Percentiles rank a stretch among this genome's conserved stretches.
phyloP scores from a whole-genome alignment of 2,113 vertebrate species.

The Ictalurus furcatus region DNA sequence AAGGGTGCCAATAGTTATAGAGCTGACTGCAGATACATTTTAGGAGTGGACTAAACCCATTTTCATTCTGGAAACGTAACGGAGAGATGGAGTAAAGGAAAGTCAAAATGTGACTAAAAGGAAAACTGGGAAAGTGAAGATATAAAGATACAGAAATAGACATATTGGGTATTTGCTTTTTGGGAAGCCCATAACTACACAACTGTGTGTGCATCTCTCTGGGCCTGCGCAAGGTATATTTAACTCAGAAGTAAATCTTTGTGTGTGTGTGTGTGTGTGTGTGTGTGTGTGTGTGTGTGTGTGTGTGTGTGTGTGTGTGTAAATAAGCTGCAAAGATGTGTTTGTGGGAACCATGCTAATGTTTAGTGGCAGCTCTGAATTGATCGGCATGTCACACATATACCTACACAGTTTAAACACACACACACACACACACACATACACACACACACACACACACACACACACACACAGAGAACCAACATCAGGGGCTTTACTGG shows the following conservation, averaged over 20 bases:
- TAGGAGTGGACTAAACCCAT: background rate
- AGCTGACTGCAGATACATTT: background rate
- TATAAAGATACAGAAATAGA: conserved; percentile 64
- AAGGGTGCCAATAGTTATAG: background rate
- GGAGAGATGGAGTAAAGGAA: background rate
- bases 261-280: conserved; percentile 23
- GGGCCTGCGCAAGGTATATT: conserved; percentile 37
- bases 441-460: background rate
- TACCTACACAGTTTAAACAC: background rate
- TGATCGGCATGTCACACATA: conserved; percentile 5
- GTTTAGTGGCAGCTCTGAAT: conserved; percentile 17
- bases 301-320: conserved; percentile 24
- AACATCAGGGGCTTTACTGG: background rate
- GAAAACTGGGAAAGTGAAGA: background rate
- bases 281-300: background rate
- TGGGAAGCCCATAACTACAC: conserved; percentile 57
- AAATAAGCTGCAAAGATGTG: conserved; percentile 36
- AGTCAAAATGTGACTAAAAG: background rate
- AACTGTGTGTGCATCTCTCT: conserved; percentile 48
- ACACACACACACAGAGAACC: too few relatives aligned
- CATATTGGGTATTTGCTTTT: conserved; percentile 62
- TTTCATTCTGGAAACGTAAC: background rate
- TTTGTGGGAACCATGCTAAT: conserved; percentile 29
- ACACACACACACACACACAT: background rate
- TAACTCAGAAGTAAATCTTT: conserved; percentile 41